Base-by-base conservation (phyloP, 2,888 invertebrate species). In the Caenorhabditis sp. region DNA sequence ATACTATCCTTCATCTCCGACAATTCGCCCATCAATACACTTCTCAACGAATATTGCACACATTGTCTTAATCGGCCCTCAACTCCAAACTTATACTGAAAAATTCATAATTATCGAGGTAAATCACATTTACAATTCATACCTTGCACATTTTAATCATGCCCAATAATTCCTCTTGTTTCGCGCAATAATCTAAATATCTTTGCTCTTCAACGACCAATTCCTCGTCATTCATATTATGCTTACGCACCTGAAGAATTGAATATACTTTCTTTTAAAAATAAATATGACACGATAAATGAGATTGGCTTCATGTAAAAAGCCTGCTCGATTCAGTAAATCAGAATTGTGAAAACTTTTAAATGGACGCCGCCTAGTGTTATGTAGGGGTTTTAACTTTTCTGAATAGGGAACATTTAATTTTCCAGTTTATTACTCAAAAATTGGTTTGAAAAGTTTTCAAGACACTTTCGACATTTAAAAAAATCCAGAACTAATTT, bases 1-100 rank as follows among this genome's bases (percentile, higher is more conserved):
- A 96, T 93, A 0, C 95, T 93, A 88, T 95, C 81, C 58, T 70
- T 75, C 54, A 83, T 76, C 49, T 83, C 83, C 10, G 75, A 61
- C 10, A 69, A 27, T 14, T 81, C 80, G 23, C 81, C 82, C 56
- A 64, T 67, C 25, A 76, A 54, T 10, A 80, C 76, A 54, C 78
- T 70, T 43, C 76, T 50, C 50, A 82, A 49, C 4, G 81, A 76
- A 0, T 58, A 52, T 0, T 69, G 59, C 17, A 82, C n/a, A 56
- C 76, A 76, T 8, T 56, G 38, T 10, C 65, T 57, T 0, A 82
- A 38, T 25, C 81, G 80, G 21, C 59, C 49, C 36, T 70, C 77
- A 23, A 83, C 72, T 8, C 64, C 36, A 50, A 81, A 63, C 36
- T 77, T 78, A 26, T 80, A 62, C 80, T 76, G 31, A 59, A 77